Evolutionary conservation across 2,888 invertebrate species (phyloP), one percentile per base, ranked within the genome.

Genomic region (Drosophila pegasa): DNA sequence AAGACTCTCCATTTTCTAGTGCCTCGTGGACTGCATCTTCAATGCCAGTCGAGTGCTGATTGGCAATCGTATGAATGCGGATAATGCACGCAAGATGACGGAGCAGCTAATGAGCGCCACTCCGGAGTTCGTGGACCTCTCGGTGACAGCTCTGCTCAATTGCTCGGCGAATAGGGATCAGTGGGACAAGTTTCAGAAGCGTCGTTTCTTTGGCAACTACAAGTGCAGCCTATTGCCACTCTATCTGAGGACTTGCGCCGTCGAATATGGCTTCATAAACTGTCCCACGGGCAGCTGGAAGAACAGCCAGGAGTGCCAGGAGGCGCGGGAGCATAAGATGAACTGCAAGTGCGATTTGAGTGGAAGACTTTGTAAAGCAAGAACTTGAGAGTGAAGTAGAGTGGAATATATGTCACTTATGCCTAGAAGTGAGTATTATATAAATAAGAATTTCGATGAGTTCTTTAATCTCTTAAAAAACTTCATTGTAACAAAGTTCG

Each of bases 261-360:
- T 65, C 20, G 72, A 41, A 16, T 65, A 71, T 4, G 55, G 54
- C 0, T 84, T 79, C 7, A 35, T 40, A 18, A 27, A 85, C 12
- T 86, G 85, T 0, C 85, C 88, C 0, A 4, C 71, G 14, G 33
- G 73, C 38, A 76, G 63, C 29, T 86, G 85, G 85, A 64, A 68
- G 1, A 18, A 40, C n/a, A 60, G 65, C n/a, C 20, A 55, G n/a
- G 14, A 3, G 0, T 85, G 85, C 50, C 70, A 85, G 9, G 37
- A 57, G 8, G 64, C 70, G 0, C 72, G 70, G 1, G 56, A 72
- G 14, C 60, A 64, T 22, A 58, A 45, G 8, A 12, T 71, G 0
- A 71, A 65, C 6, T 82, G 81, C 31, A 37, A 57, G 29, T 66
- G 76, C 8, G 35, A 50, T 41, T 7, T 38, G 1, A 22, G 31